A percentile compares a stretch with the other conserved stretches of the same genome.
These are phyloP conservation scores for Orycteropus afer DNA, from an alignment of 2,113 vertebrate genomes.

Conservation along the genomic window DNA sequence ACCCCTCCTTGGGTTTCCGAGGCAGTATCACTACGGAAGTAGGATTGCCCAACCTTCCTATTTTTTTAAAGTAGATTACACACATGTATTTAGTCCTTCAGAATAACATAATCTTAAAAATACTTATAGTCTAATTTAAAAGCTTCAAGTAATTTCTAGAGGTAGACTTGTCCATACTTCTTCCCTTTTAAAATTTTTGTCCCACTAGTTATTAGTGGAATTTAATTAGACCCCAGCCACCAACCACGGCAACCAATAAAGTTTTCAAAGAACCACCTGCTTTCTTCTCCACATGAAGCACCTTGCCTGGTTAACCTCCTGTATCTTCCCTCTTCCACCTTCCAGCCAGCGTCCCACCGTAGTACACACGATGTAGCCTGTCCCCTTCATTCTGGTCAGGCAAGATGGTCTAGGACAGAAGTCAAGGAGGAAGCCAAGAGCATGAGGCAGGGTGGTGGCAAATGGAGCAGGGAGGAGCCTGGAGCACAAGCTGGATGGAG, in stretches of 20 bases:
- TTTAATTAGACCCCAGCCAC: constrained; percentile 34
- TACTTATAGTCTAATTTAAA: not conserved
- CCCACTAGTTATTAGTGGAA: not conserved
- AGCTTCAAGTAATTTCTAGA: constrained; percentile 10
- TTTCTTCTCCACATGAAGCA: constrained; percentile 69
- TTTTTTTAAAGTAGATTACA: not conserved
- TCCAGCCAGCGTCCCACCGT: not conserved
- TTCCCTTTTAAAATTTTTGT: not conserved
- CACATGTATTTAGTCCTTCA: not conserved
- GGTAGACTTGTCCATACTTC: not conserved
- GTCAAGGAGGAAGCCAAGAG: constrained; percentile 40
- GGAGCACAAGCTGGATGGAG: not conserved
- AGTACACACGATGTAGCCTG: not conserved
- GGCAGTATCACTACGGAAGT: no score
- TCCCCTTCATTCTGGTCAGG: constrained; percentile 60
- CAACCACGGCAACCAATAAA: constrained; percentile 17
- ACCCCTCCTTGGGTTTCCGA: no score
- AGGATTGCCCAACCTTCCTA: no score
- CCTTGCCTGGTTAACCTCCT: constrained; percentile 13
- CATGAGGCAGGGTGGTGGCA: constrained; percentile 29
- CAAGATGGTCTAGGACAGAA: constrained; percentile 35
- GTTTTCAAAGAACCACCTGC: constrained; percentile 55
- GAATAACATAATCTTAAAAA: constrained; percentile 46
- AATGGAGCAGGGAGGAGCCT: constrained; percentile 59
- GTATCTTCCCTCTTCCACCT: constrained; percentile 45